phyloP scores from a whole-genome alignment of 2,113 vertebrate genomes.

The Ovibos moschatus region DNA sequence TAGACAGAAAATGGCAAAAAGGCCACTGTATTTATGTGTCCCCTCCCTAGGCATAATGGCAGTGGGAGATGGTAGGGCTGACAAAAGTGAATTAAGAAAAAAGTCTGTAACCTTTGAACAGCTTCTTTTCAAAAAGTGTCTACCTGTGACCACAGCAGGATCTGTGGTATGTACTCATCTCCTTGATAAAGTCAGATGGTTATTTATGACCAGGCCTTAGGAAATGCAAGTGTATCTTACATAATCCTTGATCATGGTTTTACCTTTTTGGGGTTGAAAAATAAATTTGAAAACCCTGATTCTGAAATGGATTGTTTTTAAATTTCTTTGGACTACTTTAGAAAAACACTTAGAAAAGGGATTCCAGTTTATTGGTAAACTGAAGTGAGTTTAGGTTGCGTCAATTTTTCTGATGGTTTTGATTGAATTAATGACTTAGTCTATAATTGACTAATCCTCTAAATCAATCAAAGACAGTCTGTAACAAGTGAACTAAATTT shows the following conservation, averaged over 20 bases:
- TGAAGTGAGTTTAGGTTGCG: constrained; percentile 17
- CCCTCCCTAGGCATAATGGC: background rate
- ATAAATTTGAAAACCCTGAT: background rate
- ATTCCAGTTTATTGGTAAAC: constrained; percentile 10
- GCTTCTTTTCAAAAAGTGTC: background rate
- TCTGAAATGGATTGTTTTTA: constrained; percentile 18
- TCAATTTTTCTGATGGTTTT: constrained; percentile 49
- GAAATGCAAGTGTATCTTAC: constrained; percentile 13
- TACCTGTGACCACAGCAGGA: background rate
- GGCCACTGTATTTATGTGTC: background rate
- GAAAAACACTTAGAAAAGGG: constrained; percentile 26
- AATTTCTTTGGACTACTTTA: background rate
- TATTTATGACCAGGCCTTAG: background rate
- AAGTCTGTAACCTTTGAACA: background rate
- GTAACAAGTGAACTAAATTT: constrained; percentile 24
- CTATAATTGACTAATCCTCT: constrained; percentile 19
- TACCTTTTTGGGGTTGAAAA: constrained; percentile 14
- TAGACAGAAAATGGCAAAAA: background rate
- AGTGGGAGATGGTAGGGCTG: background rate
- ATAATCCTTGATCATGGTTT: background rate
- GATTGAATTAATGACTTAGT: constrained; percentile 47
- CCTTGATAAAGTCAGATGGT: background rate
- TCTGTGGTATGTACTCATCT: background rate
- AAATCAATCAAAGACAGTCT: constrained; percentile 35
- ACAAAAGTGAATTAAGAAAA: background rate